These are phyloP conservation scores for Leptinotarsa lineolata DNA, from an alignment of 1,140 invertebrate species.

Conservation along the genomic window DNA sequence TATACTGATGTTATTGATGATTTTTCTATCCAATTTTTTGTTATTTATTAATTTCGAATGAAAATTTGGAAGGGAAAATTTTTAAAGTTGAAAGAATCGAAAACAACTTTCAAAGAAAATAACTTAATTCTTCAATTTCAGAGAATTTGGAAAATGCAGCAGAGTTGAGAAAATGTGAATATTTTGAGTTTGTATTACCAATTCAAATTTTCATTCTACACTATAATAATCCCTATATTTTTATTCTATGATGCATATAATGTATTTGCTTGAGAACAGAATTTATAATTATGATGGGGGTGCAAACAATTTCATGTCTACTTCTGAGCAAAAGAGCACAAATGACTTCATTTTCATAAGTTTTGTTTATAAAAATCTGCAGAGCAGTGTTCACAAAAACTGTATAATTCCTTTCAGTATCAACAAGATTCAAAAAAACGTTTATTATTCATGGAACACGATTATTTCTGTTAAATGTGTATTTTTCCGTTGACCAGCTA, in stretches of 20 bases:
- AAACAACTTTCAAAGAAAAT: too few relatives aligned
- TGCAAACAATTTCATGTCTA: neutral
- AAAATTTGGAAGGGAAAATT: neutral
- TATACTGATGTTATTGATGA: neutral
- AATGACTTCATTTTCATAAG: too few relatives aligned
- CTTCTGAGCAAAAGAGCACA: too few relatives aligned
- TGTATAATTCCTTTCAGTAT: too few relatives aligned
- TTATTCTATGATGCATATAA: neutral
- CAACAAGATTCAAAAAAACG: too few relatives aligned
- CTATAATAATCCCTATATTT: constrained; percentile 5
- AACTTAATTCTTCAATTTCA: too few relatives aligned
- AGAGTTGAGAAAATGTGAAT: neutral
- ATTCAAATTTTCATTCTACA: neutral
- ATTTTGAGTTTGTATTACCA: neutral
- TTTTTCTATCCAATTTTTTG: neutral
- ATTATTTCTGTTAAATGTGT: too few relatives aligned
- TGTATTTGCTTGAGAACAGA: neutral
- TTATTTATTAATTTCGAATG: constrained; percentile 6
- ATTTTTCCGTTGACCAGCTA: too few relatives aligned
- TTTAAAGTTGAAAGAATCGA: too few relatives aligned
- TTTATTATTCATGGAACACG: too few relatives aligned
- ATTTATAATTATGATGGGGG: neutral
- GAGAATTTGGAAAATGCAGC: neutral
- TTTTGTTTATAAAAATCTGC: too few relatives aligned
- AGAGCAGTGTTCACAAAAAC: too few relatives aligned